phyloP scores from a whole-genome alignment of 1,140 invertebrate genomes.

The Wasmannia auropunctata region DNA sequence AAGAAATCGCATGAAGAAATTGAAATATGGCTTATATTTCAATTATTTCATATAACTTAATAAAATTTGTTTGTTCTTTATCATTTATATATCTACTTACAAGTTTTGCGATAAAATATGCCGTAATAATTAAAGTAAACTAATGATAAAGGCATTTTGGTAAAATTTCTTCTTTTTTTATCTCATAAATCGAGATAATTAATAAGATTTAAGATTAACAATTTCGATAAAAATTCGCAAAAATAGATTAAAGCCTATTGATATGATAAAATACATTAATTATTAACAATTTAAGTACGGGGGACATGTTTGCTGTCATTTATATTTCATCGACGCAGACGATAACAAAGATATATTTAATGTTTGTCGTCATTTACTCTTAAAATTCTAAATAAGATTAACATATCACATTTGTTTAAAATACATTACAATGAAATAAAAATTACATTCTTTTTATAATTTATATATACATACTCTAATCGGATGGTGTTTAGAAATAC shows the following conservation, averaged over 20 bases:
- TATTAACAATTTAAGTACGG: not conserved
- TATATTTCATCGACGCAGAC: conserved; percentile 2
- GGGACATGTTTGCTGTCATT: not conserved
- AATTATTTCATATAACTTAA: conserved; percentile 1
- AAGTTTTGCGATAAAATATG: conserved; percentile 13
- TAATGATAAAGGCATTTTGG: not conserved
- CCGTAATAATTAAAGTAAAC: not conserved
- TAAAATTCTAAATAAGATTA: conserved; percentile 31
- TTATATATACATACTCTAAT: not conserved
- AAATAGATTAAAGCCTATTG: conserved; percentile 2
- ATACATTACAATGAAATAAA: conserved; percentile 21
- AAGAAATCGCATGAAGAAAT: not conserved
- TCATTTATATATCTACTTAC: not conserved
- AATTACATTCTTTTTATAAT: not conserved
- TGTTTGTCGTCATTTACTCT: not conserved
- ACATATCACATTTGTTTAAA: not conserved
- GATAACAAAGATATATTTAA: conserved; percentile 25
- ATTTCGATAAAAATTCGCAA: not conserved
- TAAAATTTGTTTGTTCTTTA: not conserved
- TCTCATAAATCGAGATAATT: not conserved
- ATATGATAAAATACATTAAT: conserved; percentile 29
- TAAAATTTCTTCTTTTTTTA: not conserved
- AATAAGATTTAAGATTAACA: not conserved
- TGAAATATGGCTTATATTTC: not conserved
- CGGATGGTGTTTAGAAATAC: not conserved